Evolutionary conservation across 2,113 vertebrate species (phyloP).

Genomic region (Coptodon rendalli): DNA sequence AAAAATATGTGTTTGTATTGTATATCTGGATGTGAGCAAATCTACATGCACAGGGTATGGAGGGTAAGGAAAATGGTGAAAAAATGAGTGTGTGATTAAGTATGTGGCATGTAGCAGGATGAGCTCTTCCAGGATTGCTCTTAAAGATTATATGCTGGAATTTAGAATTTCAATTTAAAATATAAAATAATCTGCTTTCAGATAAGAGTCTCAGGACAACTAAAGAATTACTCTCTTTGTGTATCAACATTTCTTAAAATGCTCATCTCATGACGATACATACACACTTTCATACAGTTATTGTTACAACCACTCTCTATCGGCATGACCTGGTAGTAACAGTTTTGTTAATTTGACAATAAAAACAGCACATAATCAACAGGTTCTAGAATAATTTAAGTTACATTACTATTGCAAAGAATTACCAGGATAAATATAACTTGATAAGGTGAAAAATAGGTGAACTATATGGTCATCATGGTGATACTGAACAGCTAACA

Average conservation of each 20-base stretch:
- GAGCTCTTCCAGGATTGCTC: slow-evolving; percentile 28
- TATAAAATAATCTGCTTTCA: background rate
- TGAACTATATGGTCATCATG: background rate
- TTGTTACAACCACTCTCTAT: background rate
- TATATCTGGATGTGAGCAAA: background rate
- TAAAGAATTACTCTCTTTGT: background rate
- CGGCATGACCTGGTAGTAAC: background rate
- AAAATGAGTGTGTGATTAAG: background rate
- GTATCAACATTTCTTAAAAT: background rate
- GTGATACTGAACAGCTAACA: background rate
- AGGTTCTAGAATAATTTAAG: background rate
- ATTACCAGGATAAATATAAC: background rate
- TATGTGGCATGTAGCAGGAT: slow-evolving; percentile 25
- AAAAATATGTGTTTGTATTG: background rate
- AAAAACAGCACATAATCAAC: background rate
- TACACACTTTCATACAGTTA: background rate
- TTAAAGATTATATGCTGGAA: slow-evolving; percentile 24
- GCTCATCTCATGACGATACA: background rate
- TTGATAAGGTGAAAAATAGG: background rate
- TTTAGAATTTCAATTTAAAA: background rate
- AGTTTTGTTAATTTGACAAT: background rate
- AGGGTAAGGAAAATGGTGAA: background rate
- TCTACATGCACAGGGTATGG: background rate
- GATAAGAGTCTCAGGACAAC: background rate
- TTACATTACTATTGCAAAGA: background rate